phyloP scores from a whole-genome alignment of 2,888 invertebrate species.

The Notocelia uddmanniana region DNA sequence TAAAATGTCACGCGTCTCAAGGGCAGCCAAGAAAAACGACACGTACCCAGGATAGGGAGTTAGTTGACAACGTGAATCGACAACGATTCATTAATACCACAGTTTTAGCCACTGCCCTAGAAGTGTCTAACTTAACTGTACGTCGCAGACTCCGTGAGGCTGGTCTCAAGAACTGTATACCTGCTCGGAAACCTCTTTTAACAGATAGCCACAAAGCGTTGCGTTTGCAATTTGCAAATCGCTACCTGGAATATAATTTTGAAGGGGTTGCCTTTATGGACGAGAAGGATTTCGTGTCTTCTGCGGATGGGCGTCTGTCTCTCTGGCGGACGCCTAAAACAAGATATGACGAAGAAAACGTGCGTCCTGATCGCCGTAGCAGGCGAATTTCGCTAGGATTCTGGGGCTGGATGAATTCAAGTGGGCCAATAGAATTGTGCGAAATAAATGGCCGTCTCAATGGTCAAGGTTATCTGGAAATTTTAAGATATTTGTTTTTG shows the following conservation, averaged over 20 bases:
- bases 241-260: constrained; percentile 42
- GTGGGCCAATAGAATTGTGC: constrained; percentile 13
- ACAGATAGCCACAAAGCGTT: constrained; percentile 39
- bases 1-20: constrained; percentile 10
- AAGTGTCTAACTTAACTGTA: constrained; percentile 25
- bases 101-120: constrained; percentile 3
- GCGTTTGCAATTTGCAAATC: constrained; percentile 34
- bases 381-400: constrained; percentile 6
- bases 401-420: constrained; percentile 7
- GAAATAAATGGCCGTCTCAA: constrained; percentile 8
- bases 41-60: constrained; percentile 1
- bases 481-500: constrained; percentile 26
- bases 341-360: constrained; percentile 4
- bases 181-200: constrained; percentile 41
- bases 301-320: constrained; percentile 41
- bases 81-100: constrained; percentile 3
- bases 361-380: constrained; percentile 1
- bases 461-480: background rate
- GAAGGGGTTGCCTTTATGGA: constrained; percentile 38
- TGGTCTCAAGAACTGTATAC: constrained; percentile 33
- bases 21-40: constrained; percentile 8
- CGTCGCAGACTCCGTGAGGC: constrained; percentile 31
- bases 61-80: background rate
- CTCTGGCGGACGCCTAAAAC: constrained; percentile 23
- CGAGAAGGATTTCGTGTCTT: constrained; percentile 43